Evolutionary conservation across 2,797 vertebrate species (phyloP), one percentile per base, ranked within the genome.

Genomic region (Tadarida brasiliensis): DNA sequence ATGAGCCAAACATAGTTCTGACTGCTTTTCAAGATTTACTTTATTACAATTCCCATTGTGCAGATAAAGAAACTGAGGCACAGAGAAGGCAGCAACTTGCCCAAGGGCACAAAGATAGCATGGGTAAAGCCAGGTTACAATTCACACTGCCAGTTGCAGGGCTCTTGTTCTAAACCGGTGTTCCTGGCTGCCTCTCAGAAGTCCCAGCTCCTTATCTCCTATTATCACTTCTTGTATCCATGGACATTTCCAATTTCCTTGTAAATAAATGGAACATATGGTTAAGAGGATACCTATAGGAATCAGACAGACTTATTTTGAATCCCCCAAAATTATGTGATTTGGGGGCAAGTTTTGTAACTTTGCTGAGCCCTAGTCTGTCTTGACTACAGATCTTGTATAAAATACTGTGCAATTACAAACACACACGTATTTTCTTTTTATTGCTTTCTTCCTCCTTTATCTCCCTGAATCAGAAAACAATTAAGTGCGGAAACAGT

Each of bases 401-500:
- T 33, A 86, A 91, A 90, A 95, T 70, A 77, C 35, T 76, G 24
- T 63, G 24, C 22, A 73, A 20, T 54, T 24, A 56, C 12, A 17
- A 26, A 47, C 56, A 10, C 51, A 65, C 67, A 51, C 24, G 5
- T 20, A 57, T 83, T 87, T 83, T 83, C n/a, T 30, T 89, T 77
- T 85, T 28, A 15, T 87, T 56, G 68, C 7, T 80, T 91, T 87
- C 19, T 90, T 67, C 26, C 28, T 85, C 35, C 65, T 39, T 12
- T 17, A 80, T 77, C 7, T 57, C 24, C 6, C 15, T 57, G n/a
- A 90, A 68, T 94, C 67, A 90, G 28, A 67, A 19, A 65, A 8
- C n/a, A 80, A 77, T 85, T 90, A 87, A 87, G 9, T 59, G 35
- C 14, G 11, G 70, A 95, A 91, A 71, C 54, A 80, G 8, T 71